Evolutionary conservation across 2,888 invertebrate species (phyloP), one percentile per base, ranked within the genome.

Genomic region (Campoletis raptor): DNA sequence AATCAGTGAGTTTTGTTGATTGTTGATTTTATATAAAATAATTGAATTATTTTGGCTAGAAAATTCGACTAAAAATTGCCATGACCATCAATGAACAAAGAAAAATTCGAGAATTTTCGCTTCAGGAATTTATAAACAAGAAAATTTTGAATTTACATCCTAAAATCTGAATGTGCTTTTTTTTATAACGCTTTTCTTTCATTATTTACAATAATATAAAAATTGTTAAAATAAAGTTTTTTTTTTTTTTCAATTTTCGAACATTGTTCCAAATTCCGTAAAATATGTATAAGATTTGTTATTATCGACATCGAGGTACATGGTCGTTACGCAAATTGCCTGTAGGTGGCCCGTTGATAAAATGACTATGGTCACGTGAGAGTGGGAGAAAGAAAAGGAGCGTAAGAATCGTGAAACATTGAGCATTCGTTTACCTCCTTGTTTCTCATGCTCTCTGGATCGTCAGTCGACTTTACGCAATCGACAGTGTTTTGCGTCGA

Each of bases 1-100:
- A 97, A 96, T 94, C 97, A 97, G 97, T 99, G 94, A 96, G 97
- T 96, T 48, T 88, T 74, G 36, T 36, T 24, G 5, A 5, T 57
- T 12, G 10, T 1, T 57, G 3, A 24, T 24, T 57, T 12, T 10
- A 24, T 24, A 57, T 5, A 0, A 24, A 57, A 5, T 24, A 10
- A 24, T 24, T 24, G 12, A 12, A 24, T 24, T 21, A 24, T 42
- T 4, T 15, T 0, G 45, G 4, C 15, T 45, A 2, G 3, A 45
- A 45, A 45, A 45, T 12, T 45, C 3, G 0, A 45, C 15, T 45
- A 45, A 45, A 45, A 1, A 15, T 45, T 45, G 15, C 12, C 15
- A 45, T 9, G 7, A 18, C n/a, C 3, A 40, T 40, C 40, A 9
- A 67, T 30, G 40, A 30, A n/a, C 6, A 61, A 61, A 61, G 15